phyloP scores from a whole-genome alignment of 2,888 invertebrate genomes.

The Cataglyphis rosenhaueri region DNA sequence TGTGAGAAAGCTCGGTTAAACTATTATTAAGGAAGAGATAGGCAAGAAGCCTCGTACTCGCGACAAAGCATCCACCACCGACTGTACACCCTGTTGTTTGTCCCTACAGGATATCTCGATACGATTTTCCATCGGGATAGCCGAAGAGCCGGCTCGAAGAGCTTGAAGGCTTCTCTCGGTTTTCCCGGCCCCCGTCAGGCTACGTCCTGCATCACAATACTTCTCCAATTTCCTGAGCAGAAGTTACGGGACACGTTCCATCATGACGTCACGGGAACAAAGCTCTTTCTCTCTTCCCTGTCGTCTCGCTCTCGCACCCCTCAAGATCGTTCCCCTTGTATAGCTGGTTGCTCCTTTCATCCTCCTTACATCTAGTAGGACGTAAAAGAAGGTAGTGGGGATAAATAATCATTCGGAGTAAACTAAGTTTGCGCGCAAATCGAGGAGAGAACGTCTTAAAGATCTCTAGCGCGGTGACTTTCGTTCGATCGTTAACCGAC shows the following conservation, averaged over 20 bases:
- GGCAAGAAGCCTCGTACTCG: constrained; percentile 9
- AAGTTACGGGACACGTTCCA: constrained; percentile 80
- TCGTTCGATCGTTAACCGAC: constrained; percentile 64
- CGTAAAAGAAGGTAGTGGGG: constrained; percentile 56
- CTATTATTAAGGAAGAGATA: constrained; percentile 31
- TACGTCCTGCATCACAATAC: constrained; percentile 79
- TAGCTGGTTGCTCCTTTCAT: constrained; percentile 36
- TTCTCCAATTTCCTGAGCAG: constrained; percentile 80
- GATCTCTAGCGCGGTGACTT: constrained; percentile 53
- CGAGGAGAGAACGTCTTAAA: constrained; percentile 46
- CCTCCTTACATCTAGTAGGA: constrained; percentile 48
- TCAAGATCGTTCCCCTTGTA: constrained; percentile 34
- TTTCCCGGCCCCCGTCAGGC: constrained; percentile 75
- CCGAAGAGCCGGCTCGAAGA: constrained; percentile 60
- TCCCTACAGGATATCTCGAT: constrained; percentile 45
- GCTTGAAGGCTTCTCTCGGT: constrained; percentile 71
- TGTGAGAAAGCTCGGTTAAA: not conserved
- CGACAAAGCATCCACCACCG: constrained; percentile 10
- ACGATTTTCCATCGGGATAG: constrained; percentile 62
- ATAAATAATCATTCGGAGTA: constrained; percentile 68
- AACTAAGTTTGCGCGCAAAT: constrained; percentile 69
- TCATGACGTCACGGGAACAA: constrained; percentile 79
- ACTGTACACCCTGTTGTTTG: constrained; percentile 4
- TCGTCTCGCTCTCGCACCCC: constrained; percentile 66
- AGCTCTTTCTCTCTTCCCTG: constrained; percentile 66